Percentiles rank a stretch among this genome's conserved stretches.
phyloP scores from a whole-genome alignment of 2,797 vertebrate genomes.

The Meda fulgida region DNA sequence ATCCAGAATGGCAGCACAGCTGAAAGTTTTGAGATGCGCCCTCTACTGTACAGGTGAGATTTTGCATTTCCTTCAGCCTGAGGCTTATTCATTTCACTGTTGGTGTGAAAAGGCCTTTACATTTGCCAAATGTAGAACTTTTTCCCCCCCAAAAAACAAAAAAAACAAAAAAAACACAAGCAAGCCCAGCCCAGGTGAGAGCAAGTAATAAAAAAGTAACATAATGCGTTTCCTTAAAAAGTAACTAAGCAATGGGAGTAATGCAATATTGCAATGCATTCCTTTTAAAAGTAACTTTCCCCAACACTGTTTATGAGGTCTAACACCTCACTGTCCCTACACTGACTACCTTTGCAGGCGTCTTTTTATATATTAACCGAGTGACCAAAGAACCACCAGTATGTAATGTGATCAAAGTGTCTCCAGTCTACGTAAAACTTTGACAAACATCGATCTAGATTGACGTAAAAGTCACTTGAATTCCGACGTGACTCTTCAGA shows the following conservation, averaged over 20 bases:
- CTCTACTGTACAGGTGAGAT: no score
- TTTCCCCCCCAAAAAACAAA: no score
- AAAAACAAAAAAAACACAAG: no score
- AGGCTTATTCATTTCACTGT: no score
- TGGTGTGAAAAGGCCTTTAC: no score
- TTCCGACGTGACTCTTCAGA: background rate
- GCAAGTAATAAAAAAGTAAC: background rate
- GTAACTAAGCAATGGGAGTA: no score
- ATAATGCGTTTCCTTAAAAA: background rate
- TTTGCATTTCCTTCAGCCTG: no score
- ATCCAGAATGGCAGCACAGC: no score
- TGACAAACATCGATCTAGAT: background rate
- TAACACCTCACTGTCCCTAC: background rate
- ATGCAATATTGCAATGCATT: background rate
- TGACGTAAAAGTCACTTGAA: background rate
- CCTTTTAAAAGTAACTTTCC: background rate
- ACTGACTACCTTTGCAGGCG: no score
- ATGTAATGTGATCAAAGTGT: background rate
- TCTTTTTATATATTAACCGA: background rate
- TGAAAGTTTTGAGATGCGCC: no score
- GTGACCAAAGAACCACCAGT: background rate
- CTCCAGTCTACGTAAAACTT: background rate
- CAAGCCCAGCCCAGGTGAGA: background rate
- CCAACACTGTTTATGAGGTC: background rate
- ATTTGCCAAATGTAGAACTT: no score